Conservation (phyloP, 2,797 vertebrate species). For the Tympanoctomys barrerae region DNA sequence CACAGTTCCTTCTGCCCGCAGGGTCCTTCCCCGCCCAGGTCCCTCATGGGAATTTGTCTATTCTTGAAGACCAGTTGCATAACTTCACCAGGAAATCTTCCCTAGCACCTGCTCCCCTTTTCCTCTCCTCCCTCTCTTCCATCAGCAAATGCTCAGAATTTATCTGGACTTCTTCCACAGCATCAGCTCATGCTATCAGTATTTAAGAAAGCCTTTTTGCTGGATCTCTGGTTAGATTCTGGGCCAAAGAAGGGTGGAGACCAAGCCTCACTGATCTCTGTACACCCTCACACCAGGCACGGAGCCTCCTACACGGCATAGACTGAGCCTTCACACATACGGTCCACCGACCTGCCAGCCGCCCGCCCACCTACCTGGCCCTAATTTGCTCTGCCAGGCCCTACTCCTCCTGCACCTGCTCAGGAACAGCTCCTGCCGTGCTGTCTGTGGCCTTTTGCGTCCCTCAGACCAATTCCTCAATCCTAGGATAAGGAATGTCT, state of each 20-base stretch:
- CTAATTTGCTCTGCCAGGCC: neutral
- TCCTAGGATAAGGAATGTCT: neutral
- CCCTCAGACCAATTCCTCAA: neutral
- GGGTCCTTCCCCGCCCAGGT: accelerated
- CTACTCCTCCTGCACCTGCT: neutral
- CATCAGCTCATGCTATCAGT: neutral
- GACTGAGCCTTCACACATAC: neutral
- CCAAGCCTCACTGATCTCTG: neutral
- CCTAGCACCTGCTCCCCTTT: neutral
- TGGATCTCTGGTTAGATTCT: neutral
- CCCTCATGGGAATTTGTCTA: neutral
- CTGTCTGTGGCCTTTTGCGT: neutral
- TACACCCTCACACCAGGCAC: accelerated
- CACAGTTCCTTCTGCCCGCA: neutral
- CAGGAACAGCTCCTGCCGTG: neutral
- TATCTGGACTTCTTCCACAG: neutral
- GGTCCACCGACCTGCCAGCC: neutral
- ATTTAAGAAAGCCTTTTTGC: neutral
- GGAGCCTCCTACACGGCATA: neutral
- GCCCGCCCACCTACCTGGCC: neutral
- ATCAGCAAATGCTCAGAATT: neutral
- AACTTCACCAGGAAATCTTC: neutral
- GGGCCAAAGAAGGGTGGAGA: neutral
- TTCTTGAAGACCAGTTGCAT: neutral
- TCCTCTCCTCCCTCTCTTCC: neutral